Evolutionary conservation across 2,797 vertebrate species (phyloP).

Genomic region (Orestias chungarensis): DNA sequence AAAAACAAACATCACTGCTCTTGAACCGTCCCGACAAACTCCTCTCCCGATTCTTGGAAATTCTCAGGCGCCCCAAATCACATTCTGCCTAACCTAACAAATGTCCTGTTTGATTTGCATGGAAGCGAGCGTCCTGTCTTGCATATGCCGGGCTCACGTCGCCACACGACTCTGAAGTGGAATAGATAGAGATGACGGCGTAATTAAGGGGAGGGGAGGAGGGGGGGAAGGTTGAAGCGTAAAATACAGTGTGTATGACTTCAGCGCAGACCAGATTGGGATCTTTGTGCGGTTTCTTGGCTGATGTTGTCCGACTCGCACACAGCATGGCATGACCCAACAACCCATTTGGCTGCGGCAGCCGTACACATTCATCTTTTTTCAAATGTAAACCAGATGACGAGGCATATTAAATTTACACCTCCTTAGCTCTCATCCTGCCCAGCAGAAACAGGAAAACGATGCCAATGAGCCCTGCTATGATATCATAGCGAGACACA

Average conservation of each 20-base stretch:
- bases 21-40: conserved; percentile 62
- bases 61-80: conserved; percentile 51
- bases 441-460: conserved; percentile 51
- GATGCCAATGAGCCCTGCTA: conserved; percentile 66
- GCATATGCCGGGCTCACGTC: conserved; percentile 10
- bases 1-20: too few relatives aligned
- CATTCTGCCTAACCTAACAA: conserved; percentile 37
- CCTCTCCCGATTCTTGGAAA: conserved; percentile 26
- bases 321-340: conserved; percentile 49
- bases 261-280: conserved; percentile 34
- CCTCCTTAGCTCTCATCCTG: conserved; percentile 68
- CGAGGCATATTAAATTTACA: conserved; percentile 77
- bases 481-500: conserved; percentile 77
- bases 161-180: conserved; percentile 44
- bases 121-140: conserved; percentile 7
- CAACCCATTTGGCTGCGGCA: conserved; percentile 43
- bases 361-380: conserved; percentile 31
- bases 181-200: conserved; percentile 35
- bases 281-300: conserved; percentile 59
- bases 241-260: conserved; percentile 34
- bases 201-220: conserved; percentile 45
- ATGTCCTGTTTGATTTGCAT: conserved; percentile 32
- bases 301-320: conserved; percentile 54
- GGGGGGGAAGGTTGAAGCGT: conserved; percentile 28
- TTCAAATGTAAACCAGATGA: conserved; percentile 65